Evolutionary conservation across 2,797 vertebrate genomes (phyloP), one percentile per base, ranked within the genome.

Genomic region (Amblyraja radiata): DNA sequence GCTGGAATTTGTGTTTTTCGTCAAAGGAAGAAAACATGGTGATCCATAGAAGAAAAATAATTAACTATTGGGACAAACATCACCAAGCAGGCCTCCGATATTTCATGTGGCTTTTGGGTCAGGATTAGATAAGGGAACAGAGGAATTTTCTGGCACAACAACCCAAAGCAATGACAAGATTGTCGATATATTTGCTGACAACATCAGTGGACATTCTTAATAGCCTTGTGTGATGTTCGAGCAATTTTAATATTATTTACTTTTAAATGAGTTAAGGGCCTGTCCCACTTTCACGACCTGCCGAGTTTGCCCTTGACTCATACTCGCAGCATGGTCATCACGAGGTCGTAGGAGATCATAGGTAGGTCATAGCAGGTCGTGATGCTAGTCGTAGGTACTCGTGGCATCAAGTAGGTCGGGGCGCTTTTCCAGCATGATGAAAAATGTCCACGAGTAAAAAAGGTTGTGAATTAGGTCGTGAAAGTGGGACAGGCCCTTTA

Each of bases 41-140:
- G 68, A 91, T 4, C 54, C 36, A 46, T 13, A n/a, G 65, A 91
- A 71, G 74, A 68, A 74, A 74, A 91, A 74, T 74, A 91, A 90
- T 90, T 90, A 39, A 91, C 39, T 54, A 74, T 7, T 71, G 39
- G 39, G 13, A 18, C 32, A 91, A 91, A 6, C 36, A 91, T 39
- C 6, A 74, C 14, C 18, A 1, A 16, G 21, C 46, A 32, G 36
- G 88, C 21, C n/a, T 88, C 14, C 68, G 2, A 74, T 73, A 91
- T 74, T 71, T 14, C 68, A 13, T 74, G 5, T 73, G 8, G 32
- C 10, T 68, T 46, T 73, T 90, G 10, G 88, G 46, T 46, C 90
- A 91, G 25, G 9, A 46, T 91, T 91, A 74, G 36, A 90, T 73
- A 91, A 74, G 32, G 11, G 68, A 91, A 68, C 6, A 18, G 16